Conservation (phyloP, 2,888 invertebrate genomes). For the Andricus quercusramuli region DNA sequence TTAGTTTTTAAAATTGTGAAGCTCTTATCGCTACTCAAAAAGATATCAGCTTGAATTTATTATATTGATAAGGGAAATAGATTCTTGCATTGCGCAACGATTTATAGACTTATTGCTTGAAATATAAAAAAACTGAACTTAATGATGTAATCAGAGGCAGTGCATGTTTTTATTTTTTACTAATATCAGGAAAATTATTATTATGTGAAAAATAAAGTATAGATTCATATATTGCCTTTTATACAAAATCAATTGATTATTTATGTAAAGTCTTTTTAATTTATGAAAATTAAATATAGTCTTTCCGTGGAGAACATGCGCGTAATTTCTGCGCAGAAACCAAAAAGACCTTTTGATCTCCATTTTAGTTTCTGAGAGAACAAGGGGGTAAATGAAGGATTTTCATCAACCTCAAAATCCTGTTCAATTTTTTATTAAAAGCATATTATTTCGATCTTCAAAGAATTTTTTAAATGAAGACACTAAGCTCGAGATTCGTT, state of each 20-base stretch:
- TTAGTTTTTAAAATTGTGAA: background rate
- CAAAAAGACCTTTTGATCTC: conserved; percentile 20
- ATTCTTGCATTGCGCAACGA: background rate
- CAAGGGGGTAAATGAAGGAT: background rate
- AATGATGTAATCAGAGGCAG: background rate
- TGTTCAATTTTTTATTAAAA: no score
- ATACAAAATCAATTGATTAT: background rate
- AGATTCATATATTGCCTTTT: background rate
- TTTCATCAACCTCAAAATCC: background rate
- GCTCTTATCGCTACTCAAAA: background rate
- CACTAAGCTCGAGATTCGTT: no score
- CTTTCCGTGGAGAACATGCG: background rate
- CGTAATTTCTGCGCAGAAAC: conserved; percentile 14
- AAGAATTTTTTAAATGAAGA: no score
- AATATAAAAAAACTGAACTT: background rate
- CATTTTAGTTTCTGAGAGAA: background rate
- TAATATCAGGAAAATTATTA: background rate
- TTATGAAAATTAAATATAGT: background rate
- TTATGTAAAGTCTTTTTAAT: background rate
- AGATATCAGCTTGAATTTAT: background rate
- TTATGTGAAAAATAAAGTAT: background rate
- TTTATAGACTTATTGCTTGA: conserved; percentile 11
- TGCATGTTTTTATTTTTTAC: background rate
- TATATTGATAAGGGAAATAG: conserved; percentile 4
- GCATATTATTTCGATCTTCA: no score